Percentiles rank a stretch among this genome's conserved stretches.
Conservation (phyloP, 2,113 vertebrate genomes). For the Polypterus bichir region DNA sequence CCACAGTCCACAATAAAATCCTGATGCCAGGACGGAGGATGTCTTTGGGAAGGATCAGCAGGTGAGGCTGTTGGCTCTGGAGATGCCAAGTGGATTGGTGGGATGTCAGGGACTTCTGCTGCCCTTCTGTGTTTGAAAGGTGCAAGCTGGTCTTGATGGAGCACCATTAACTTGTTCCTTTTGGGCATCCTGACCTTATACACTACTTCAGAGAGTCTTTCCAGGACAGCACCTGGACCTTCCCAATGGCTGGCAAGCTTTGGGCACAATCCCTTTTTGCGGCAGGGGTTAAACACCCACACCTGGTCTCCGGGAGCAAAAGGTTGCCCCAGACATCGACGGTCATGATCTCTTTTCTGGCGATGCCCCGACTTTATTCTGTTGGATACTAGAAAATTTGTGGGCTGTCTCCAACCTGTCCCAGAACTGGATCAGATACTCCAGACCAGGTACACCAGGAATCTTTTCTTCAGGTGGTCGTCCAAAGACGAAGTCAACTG, state of each 20-base stretch:
- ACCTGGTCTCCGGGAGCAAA: constrained; percentile 3
- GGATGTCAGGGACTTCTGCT: not conserved
- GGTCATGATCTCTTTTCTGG: constrained; percentile 3
- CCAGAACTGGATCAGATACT: not conserved
- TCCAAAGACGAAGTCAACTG: constrained; percentile 3
- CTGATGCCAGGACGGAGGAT: no score
- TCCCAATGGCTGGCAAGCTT: constrained; percentile 6
- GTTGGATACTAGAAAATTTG: not conserved
- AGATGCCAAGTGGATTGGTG: no score
- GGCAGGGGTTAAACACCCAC: constrained; percentile 4
- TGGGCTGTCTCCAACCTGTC: not conserved
- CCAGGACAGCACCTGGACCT: not conserved
- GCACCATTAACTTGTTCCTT: not conserved
- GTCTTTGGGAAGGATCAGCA: no score
- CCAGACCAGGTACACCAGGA: not conserved
- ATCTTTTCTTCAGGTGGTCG: not conserved
- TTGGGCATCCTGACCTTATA: not conserved
- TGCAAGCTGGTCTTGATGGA: constrained; percentile 5
- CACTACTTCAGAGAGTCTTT: constrained; percentile 1
- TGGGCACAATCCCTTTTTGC: constrained; percentile 6
- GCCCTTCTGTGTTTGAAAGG: not conserved
- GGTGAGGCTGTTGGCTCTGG: no score
- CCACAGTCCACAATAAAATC: no score
- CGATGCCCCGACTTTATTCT: not conserved
- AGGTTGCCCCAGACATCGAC: not conserved